A percentile compares a stretch with the other conserved stretches of the same genome.
Conservation (phyloP, 2,113 vertebrate genomes). For the Panthera tigris region DNA sequence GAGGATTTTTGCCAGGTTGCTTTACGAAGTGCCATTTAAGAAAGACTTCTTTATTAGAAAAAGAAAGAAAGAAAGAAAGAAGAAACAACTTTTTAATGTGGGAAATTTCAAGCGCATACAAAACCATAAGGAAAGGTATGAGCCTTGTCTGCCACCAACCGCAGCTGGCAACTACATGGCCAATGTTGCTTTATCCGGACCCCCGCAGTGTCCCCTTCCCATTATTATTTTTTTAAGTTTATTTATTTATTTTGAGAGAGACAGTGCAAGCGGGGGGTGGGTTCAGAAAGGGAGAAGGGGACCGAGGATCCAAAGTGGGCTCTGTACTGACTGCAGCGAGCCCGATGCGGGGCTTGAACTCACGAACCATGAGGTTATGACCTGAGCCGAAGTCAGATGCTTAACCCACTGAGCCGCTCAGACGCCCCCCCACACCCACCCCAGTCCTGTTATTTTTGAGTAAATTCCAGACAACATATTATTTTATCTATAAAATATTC, state of each 20-base stretch:
- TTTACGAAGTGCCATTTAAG: not conserved
- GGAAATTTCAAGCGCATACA: not conserved
- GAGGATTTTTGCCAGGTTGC: not conserved
- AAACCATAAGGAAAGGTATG: not conserved
- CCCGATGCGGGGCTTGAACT: not conserved
- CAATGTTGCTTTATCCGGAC: not conserved
- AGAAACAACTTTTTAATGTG: not conserved
- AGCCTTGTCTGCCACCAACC: too few relatives aligned
- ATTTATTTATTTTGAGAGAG: not conserved
- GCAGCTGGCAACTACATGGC: fast-evolving
- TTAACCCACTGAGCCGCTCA: too few relatives aligned
- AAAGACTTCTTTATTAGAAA: not conserved
- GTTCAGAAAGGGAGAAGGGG: not conserved
- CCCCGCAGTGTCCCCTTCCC: not conserved
- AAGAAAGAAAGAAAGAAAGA: too few relatives aligned
- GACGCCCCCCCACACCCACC: not conserved
- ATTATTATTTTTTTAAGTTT: not conserved
- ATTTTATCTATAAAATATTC: not conserved
- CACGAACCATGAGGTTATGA: too few relatives aligned
- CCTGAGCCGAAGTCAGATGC: too few relatives aligned
- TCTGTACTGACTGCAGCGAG: not conserved
- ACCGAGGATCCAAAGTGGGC: not conserved
- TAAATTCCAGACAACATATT: not conserved
- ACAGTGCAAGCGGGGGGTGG: fast-evolving
- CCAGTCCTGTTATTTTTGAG: not conserved